Base-by-base conservation (phyloP, 2,888 invertebrate species). In the Dolichomitus sp. region DNA sequence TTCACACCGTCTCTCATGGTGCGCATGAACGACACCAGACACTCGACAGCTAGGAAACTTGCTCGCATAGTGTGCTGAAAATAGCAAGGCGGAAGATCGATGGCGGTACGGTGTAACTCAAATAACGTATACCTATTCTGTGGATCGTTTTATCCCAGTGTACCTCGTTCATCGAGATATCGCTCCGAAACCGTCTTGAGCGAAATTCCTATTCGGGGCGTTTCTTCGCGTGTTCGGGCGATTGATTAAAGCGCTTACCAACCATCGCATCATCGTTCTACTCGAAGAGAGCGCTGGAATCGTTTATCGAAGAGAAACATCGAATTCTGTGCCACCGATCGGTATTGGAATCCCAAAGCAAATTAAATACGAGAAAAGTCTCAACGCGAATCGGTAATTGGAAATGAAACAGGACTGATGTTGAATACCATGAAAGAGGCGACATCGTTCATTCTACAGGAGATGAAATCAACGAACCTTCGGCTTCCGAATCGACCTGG, bases 21-120 rank as follows among this genome's bases (percentile, higher is more conserved):
- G 54, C 40, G n/a, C 30, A 52, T 50, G 23, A 70, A 57, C 27
- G 61, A 57, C 54, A 66, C 33, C 42, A 63, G 37, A 37, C n/a
- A 54, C 48, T 17, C 14, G 73, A 80, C 5, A 42, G 30, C 59
- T 11, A 23, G 23, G 42, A 45, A 17, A n/a, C 11, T 50, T n/a
- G 66, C 73, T 61, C 63, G 17, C 9, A 33, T 66, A 48, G 5
- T 65, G 23, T 52, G 50, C 19, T 19, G 50, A 63, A 48, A 23
- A 45, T 19, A 33, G 12, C 65, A 33, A 75, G 52, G 37, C 19
- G 12, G n/a, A 75, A 75, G 65, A 75, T 80, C 80, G 63, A 70
- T 76, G 48, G 65, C 48, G n/a, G 17, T 23, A 17, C 48, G 45
- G 61, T 37, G 45, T 6, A 54, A 70, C 37, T 17, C 40, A 19